Base-by-base conservation (phyloP, 1,140 invertebrate genomes). In the Drosophila lacteicornis region DNA sequence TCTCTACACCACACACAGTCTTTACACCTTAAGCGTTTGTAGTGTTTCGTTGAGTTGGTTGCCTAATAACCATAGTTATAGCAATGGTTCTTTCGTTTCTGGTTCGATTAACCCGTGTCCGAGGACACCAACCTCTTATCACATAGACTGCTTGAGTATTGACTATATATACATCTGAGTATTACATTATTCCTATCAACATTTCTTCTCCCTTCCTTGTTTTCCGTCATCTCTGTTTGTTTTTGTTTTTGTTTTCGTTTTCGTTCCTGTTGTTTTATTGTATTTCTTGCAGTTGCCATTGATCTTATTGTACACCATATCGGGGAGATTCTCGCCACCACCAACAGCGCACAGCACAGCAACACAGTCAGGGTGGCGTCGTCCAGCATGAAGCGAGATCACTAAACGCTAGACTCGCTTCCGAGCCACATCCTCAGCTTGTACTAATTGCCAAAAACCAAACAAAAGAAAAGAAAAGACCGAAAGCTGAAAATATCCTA, bases 281-380 rank as follows among this genome's bases (percentile, higher is more conserved):
- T 92, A 95, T 92, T 82, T 92, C 95, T 96, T 96, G 95, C 96
- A 99, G 98, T 99, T 95, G 98, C 98, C 94, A 99, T 99, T 95
- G 98, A 98, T 94, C 95, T 99, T 93, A 99, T 99, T 94, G 98
- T 99, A 91, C 98, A 99, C 93, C 98, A 99, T 95, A 99, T 99
- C 94, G 96, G 97, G 95, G 98, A 99, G 94, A 96, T 98, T 90
- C 96, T 99, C 74, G 85, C 82, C 75, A 79, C 82, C 75, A 85
- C 86, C 63, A 91, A 91, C 78, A 92, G 83, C 77, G 82, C 81
- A 91, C 85, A 84, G 83, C 85, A 88, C 79, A 85, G 79, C 91
- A 87, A 91, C 81, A 80, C 91, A 92, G 75, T 68, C 75, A 56
- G 78, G 84, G 76, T 74, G 65, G 68, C 88, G 79, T 67, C 80